Conservation (phyloP, 2,888 invertebrate genomes). For the Conchocele bisecta region DNA sequence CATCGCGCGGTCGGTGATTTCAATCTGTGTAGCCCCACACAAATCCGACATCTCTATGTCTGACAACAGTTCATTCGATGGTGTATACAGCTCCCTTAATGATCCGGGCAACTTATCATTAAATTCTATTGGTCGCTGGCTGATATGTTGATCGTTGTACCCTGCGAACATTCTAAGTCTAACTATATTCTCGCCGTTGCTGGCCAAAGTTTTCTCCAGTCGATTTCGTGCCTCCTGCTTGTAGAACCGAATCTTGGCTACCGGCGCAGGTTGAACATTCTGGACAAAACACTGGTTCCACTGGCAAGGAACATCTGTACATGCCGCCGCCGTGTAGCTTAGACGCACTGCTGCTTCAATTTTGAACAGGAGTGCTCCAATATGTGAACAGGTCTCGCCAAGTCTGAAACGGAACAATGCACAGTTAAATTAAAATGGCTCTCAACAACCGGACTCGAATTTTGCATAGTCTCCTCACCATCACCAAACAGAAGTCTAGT, state of each 20-base stretch:
- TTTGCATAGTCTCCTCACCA: too few relatives aligned
- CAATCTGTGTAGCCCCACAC: background rate
- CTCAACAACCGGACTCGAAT: too few relatives aligned
- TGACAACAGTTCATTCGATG: background rate
- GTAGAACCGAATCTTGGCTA: constrained; percentile 23
- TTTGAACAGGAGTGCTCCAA: constrained; percentile 30
- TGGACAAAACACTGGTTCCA: constrained; percentile 33
- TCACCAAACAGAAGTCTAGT: too few relatives aligned
- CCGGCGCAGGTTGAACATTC: constrained; percentile 10
- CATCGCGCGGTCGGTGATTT: background rate
- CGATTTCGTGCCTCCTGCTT: background rate
- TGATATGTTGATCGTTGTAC: background rate
- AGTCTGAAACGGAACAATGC: constrained; percentile 18
- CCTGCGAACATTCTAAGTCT: background rate
- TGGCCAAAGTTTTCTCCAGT: background rate
- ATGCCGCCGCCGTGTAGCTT: constrained; percentile 22
- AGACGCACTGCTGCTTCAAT: constrained; percentile 34
- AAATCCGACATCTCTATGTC: background rate
- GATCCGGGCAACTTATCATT: background rate
- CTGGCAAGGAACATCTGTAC: constrained; percentile 26
- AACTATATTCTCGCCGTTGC: background rate
- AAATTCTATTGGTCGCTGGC: background rate
- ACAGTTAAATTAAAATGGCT: background rate
- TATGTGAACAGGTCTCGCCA: constrained; percentile 33
- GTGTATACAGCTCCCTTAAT: background rate